Evolutionary conservation across 2,113 vertebrate species (phyloP).

Genomic region (Hassar affinis): DNA sequence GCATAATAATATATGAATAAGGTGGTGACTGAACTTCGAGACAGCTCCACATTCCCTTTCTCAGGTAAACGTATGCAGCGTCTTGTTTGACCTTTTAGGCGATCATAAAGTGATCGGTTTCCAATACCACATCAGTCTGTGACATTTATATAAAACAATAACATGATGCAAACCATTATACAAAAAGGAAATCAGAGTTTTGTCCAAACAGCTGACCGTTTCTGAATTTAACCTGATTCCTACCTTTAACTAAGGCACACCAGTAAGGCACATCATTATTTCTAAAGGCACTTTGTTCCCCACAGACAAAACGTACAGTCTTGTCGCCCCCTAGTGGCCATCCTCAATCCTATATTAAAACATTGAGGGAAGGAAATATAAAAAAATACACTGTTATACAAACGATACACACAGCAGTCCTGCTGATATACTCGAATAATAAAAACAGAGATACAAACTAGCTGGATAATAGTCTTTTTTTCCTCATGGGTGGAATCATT

Average conservation of each 20-base stretch:
- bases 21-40: not conserved
- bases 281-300: conserved; percentile 27
- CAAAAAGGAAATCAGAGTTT: not conserved
- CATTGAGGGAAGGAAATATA: conserved; percentile 2
- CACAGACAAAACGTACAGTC: not conserved
- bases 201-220: not conserved
- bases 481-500: conserved; percentile 7
- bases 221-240: not conserved
- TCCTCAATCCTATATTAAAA: conserved; percentile 9
- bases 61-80: not conserved
- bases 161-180: not conserved
- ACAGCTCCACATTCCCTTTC: not conserved
- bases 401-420: conserved; percentile 26
- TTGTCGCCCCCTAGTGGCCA: conserved; percentile 34
- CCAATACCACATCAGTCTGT: not conserved
- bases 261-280: conserved; percentile 15
- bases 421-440: conserved; percentile 37
- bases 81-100: not conserved
- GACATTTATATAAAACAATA: not conserved
- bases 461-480: conserved; percentile 3
- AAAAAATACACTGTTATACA: conserved; percentile 14
- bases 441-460: conserved; percentile 35
- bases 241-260: no score
- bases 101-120: not conserved
- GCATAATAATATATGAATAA: not conserved